Percentiles rank a stretch among this genome's conserved stretches.
Evolutionary conservation across 2,888 invertebrate species (phyloP).

Genomic region (Villa cingulata): DNA sequence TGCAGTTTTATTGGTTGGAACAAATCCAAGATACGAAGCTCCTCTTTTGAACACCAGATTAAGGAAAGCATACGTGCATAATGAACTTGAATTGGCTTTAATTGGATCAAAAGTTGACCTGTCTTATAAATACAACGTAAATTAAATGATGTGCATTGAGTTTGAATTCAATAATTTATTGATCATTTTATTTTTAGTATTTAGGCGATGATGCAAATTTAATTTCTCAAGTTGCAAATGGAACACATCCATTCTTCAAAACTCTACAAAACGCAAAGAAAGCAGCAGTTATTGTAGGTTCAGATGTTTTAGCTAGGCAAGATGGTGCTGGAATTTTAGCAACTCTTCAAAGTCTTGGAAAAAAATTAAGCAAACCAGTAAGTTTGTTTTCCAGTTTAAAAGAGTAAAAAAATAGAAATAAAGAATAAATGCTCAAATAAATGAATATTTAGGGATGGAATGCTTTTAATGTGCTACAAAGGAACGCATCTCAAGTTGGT

Average conservation of each 20-base stretch:
- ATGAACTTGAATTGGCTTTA: constrained; percentile 73
- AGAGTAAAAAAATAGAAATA: no score
- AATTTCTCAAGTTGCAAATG: constrained; percentile 59
- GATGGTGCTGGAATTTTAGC: constrained; percentile 69
- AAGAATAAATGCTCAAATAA: no score
- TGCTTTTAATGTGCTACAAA: constrained; percentile 87
- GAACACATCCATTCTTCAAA: constrained; percentile 54
- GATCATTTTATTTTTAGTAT: constrained; percentile 45
- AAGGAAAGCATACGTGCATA: constrained; percentile 89
- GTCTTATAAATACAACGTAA: constrained; percentile 75
- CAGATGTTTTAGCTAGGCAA: constrained; percentile 60
- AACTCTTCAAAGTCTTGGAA: constrained; percentile 58
- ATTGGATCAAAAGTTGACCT: constrained; percentile 87
- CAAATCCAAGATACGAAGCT: constrained; percentile 95
- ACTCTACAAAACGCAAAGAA: constrained; percentile 63
- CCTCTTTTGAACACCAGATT: constrained; percentile 91
- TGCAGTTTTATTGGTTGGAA: constrained; percentile 81
- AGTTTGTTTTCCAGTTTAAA: constrained; percentile 41
- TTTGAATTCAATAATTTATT: background rate
- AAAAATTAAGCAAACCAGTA: constrained; percentile 42
- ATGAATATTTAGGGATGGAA: constrained; percentile 53
- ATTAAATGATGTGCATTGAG: no score
- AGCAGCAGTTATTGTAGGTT: constrained; percentile 88
- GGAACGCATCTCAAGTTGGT: constrained; percentile 84
- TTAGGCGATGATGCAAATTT: constrained; percentile 67